Evolutionary conservation across 2,888 invertebrate genomes (phyloP), one percentile per base, ranked within the genome.

Genomic region (Raillietiella orientalis): DNA sequence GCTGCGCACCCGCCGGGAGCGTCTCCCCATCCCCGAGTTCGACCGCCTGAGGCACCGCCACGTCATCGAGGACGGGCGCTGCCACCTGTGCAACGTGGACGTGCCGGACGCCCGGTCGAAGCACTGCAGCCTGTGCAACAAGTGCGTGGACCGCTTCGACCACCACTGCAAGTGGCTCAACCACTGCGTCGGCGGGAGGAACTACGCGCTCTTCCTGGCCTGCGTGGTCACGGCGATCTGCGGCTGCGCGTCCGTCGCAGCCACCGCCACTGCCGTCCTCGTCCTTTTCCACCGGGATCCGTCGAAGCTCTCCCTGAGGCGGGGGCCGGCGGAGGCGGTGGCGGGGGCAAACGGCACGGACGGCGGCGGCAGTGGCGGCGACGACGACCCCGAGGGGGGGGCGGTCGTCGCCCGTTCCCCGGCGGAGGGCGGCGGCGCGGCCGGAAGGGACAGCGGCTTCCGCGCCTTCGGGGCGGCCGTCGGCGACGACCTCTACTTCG

Each of bases 101-200:
- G 67, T 66, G 5, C 59, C 59, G 30, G 60, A 64, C 30, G 57
- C 57, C 26, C 58, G 66, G 33, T 77, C 77, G 8, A 93, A 93
- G 46, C 93, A 93, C 46, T 93, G 93, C 46, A 69, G 74, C 38
- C 61, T 75, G 35, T 93, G 93, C 52, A 93, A 93, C 55, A 35
- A 14, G 56, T 93, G 93, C 49, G 72, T 93, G 26, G 63, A 66
- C 9, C 58, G 62, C 30, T 93, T 93, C 49, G 90, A 93, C 46
- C 90, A 90, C 47, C 90, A 93, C 49, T 93, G 90, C 56, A 82
- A 84, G 56, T 93, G 93, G 90, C 55, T 93, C 36, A 93, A 93
- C 53, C 87, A 82, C 49, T 93, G 93, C 52, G 63, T 93, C 32
- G 93, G 93, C 5, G 60, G 60, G 23, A 56, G 77, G 36, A 90